A percentile compares a stretch with the other conserved stretches of the same genome.
These are phyloP conservation scores for Saturnia pavonia DNA, from an alignment of 2,888 invertebrate species.

Conservation along the genomic window DNA sequence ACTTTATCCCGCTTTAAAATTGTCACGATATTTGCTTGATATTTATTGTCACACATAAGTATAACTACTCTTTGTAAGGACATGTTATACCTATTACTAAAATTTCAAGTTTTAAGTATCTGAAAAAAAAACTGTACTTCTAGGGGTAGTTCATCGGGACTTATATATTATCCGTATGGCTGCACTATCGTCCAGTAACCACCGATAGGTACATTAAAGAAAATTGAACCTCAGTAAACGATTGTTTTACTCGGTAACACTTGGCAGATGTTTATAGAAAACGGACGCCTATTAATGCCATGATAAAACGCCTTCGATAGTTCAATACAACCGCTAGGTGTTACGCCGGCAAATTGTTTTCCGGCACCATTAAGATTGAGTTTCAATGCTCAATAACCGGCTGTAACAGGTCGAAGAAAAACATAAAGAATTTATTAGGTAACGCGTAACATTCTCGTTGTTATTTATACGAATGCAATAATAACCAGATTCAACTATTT, in stretches of 20 bases:
- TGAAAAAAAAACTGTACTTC: too few species aligned
- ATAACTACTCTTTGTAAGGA: too few species aligned
- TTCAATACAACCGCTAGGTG: constrained; percentile 52
- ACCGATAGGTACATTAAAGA: constrained; percentile 27
- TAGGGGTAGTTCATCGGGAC: not conserved
- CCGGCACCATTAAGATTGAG: constrained; percentile 73
- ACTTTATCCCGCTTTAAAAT: too few species aligned
- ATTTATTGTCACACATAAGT: too few species aligned
- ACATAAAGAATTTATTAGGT: constrained; percentile 43
- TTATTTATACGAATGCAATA: constrained; percentile 17
- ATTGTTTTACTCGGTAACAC: constrained; percentile 7
- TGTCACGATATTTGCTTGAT: too few species aligned
- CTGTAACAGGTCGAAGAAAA: constrained; percentile 38
- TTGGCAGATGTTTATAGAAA: constrained; percentile 56
- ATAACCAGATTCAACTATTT: constrained; percentile 1
- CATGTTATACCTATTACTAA: too few species aligned
- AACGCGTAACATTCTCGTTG: constrained; percentile 25
- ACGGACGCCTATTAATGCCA: constrained; percentile 45
- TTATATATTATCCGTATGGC: not conserved
- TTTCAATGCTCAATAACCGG: constrained; percentile 68
- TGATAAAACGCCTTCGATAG: constrained; percentile 61
- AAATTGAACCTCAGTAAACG: constrained; percentile 4
- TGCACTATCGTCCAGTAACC: too few species aligned
- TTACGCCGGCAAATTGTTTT: constrained; percentile 69
- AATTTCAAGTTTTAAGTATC: too few species aligned